Evolutionary conservation across 2,888 invertebrate genomes (phyloP).

Genomic region (Conomelus anceps): DNA sequence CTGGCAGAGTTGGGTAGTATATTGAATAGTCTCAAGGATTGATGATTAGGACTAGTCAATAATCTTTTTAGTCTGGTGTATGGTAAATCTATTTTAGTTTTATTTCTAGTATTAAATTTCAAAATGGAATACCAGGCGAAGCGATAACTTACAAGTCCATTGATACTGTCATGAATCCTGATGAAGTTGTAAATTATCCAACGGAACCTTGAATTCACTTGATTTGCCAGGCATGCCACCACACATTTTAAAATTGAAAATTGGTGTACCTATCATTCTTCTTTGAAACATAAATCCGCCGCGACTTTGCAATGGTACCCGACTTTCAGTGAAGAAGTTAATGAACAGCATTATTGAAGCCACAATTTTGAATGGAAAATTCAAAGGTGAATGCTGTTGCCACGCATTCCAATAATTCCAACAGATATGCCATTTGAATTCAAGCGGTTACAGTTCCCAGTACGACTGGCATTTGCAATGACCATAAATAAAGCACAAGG

Average conservation of each 20-base stretch:
- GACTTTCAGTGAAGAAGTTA: slow-evolving; percentile 22
- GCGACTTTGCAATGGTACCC: slow-evolving; percentile 35
- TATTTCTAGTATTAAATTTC: too few species aligned
- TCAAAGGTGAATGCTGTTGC: slow-evolving; percentile 34
- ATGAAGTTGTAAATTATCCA: too few species aligned
- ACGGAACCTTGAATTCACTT: not conserved
- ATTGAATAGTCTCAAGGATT: too few species aligned
- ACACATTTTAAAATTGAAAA: slow-evolving; percentile 33
- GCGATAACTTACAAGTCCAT: too few species aligned
- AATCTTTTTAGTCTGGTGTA: too few species aligned
- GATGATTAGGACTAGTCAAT: too few species aligned
- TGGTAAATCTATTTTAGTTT: too few species aligned
- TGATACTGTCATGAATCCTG: too few species aligned
- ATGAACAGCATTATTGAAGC: slow-evolving; percentile 23
- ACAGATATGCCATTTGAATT: slow-evolving; percentile 29
- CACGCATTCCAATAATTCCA: slow-evolving; percentile 30
- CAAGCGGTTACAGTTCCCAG: slow-evolving; percentile 31
- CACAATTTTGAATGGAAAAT: slow-evolving; percentile 19
- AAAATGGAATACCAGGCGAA: too few species aligned
- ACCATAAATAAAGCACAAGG: slow-evolving; percentile 33
- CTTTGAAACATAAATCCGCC: slow-evolving; percentile 37
- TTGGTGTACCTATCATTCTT: slow-evolving; percentile 36
- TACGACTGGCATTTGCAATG: slow-evolving; percentile 31
- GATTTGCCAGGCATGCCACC: not conserved
- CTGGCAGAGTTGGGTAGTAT: too few species aligned